phyloP scores from a whole-genome alignment of 2,113 vertebrate genomes.

The Proterorhinus semilunaris region DNA sequence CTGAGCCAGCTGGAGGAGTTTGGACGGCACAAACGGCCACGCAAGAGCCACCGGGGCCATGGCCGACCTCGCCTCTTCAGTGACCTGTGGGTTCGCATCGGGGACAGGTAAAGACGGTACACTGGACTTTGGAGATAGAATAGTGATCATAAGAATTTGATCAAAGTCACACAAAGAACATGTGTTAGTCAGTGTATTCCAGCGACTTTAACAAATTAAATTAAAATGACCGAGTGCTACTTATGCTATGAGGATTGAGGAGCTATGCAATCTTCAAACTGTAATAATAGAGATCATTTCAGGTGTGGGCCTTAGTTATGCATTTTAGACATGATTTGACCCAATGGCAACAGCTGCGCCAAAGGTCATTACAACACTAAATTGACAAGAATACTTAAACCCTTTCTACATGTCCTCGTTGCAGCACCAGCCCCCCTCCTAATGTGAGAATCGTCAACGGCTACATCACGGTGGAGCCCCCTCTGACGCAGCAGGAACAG shows the following conservation, averaged over 20 bases:
- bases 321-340: not conserved
- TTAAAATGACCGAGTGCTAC: too few relatives aligned
- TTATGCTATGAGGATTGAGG: too few relatives aligned
- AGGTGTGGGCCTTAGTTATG: too few relatives aligned
- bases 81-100: slow-evolving; percentile 97
- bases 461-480: slow-evolving; percentile 83
- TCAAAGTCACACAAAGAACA: too few relatives aligned
- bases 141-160: too few relatives aligned
- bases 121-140: not conserved
- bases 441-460: slow-evolving; percentile 83
- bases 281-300: too few relatives aligned
- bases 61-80: slow-evolving; percentile 89
- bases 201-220: too few relatives aligned
- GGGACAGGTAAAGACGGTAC: slow-evolving; percentile 83
- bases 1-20: slow-evolving; percentile 98
- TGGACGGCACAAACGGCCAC: slow-evolving; percentile 88
- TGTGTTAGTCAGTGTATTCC: too few relatives aligned
- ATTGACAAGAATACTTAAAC: not conserved
- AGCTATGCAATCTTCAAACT: too few relatives aligned
- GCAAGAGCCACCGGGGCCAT: slow-evolving; percentile 84
- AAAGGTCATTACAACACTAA: not conserved
- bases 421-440: slow-evolving; percentile 83
- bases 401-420: slow-evolving; percentile 1
- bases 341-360: not conserved
- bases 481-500: slow-evolving; percentile 67